phyloP scores from a whole-genome alignment of 2,113 vertebrate genomes.

The Cyprinodon brontotheroides region DNA sequence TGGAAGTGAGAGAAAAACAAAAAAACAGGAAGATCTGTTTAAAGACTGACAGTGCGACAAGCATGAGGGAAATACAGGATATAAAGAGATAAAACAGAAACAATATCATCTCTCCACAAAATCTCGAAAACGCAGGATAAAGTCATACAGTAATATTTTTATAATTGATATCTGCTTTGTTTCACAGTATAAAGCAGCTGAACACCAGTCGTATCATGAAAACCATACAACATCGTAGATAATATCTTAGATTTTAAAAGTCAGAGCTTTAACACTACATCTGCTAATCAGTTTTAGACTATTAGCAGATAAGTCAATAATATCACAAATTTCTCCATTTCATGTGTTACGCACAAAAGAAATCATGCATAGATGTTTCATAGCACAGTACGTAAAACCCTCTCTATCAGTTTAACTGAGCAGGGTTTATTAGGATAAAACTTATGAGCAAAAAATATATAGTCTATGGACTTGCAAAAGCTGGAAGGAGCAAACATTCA shows the following conservation, averaged over 20 bases:
- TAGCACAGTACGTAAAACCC: not conserved
- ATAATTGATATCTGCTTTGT: no score
- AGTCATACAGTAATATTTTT: constrained; percentile 50
- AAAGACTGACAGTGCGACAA: constrained; percentile 64
- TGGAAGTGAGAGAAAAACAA: constrained; percentile 64
- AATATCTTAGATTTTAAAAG: no score
- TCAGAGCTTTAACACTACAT: no score
- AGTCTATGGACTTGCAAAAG: not conserved
- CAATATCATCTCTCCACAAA: constrained; percentile 52
- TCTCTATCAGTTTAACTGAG: not conserved
- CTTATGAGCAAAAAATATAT: not conserved
- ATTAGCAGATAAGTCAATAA: no score
- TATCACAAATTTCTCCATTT: no score
- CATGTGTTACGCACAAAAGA: no score
- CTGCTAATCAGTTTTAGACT: no score
- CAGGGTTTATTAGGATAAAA: not conserved
- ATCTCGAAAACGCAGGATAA: constrained; percentile 45
- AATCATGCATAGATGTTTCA: no score
- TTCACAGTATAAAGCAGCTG: no score
- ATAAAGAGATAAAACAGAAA: constrained; percentile 37
- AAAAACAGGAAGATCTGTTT: constrained; percentile 76
- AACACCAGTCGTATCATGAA: no score
- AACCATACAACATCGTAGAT: no score
- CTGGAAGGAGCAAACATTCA: no score
- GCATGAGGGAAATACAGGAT: constrained; percentile 47